phyloP scores from a whole-genome alignment of 1,140 invertebrate species.

The Drosophila ohnishii region DNA sequence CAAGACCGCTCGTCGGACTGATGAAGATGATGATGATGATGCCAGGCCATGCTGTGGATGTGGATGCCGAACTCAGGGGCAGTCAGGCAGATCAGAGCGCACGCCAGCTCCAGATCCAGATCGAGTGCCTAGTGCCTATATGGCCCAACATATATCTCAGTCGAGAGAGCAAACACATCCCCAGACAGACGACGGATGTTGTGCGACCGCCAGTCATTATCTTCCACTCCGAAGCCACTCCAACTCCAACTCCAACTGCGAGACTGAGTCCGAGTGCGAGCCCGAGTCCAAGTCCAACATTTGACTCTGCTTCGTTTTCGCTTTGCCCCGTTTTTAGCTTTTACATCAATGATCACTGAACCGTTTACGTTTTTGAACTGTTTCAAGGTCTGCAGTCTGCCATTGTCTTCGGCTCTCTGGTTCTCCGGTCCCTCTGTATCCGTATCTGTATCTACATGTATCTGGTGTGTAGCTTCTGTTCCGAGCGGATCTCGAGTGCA shows the following conservation, averaged over 20 bases:
- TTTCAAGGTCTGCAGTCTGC: conserved; percentile 79
- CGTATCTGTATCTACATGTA: conserved; percentile 23
- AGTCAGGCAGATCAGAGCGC: conserved; percentile 79
- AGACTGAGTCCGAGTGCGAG: neutral
- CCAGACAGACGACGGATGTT: conserved; percentile 74
- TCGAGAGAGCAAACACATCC: conserved; percentile 49
- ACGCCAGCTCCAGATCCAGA: conserved; percentile 58
- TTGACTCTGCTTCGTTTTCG: conserved; percentile 46
- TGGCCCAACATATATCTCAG: conserved; percentile 10
- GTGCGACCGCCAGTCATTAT: conserved; percentile 53
- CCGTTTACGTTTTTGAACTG: conserved; percentile 83
- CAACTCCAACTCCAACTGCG: conserved; percentile 12
- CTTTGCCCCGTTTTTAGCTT: conserved; percentile 58
- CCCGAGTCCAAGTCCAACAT: conserved; percentile 5
- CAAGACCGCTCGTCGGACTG: conserved; percentile 23
- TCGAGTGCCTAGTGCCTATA: conserved; percentile 2
- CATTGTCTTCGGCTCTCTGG: conserved; percentile 48
- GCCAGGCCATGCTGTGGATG: conserved; percentile 36
- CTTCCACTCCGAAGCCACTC: conserved; percentile 25
- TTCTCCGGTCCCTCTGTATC: conserved; percentile 4
- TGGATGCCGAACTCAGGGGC: conserved; percentile 51
- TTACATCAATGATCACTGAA: conserved; percentile 83
- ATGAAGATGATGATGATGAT: conserved; percentile 29
- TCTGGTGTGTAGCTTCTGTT: conserved; percentile 19
- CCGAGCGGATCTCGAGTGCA: conserved; percentile 31